These are phyloP conservation scores for Macropis europaea DNA, from an alignment of 2,888 invertebrate species.

Conservation along the genomic window DNA sequence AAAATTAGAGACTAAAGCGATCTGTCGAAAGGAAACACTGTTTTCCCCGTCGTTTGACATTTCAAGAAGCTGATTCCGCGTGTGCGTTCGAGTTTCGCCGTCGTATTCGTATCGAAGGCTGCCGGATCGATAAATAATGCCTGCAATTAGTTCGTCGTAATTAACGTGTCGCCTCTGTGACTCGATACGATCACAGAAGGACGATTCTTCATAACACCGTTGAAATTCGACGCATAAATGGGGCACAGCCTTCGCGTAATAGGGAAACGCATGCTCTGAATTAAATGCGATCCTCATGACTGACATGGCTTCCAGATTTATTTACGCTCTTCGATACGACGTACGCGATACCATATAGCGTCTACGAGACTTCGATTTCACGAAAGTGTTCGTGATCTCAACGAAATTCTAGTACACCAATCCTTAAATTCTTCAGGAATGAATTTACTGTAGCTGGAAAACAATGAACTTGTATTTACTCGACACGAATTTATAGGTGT, in stretches of 20 bases:
- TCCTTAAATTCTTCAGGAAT: too few species aligned
- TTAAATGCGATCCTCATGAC: constrained; percentile 24
- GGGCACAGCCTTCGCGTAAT: constrained; percentile 25
- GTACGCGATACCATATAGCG: background rate
- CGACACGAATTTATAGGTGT: too few species aligned
- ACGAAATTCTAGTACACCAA: too few species aligned
- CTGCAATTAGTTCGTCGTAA: constrained; percentile 36
- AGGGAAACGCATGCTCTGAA: constrained; percentile 20
- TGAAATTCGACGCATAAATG: constrained; percentile 24
- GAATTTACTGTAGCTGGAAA: too few species aligned
- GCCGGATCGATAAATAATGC: constrained; percentile 27
- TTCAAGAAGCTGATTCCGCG: constrained; percentile 13
- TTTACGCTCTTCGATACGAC: constrained; percentile 28
- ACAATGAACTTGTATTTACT: too few species aligned
- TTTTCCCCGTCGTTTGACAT: constrained; percentile 26
- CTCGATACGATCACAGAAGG: constrained; percentile 27
- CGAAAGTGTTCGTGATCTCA: too few species aligned
- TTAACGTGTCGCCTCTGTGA: constrained; percentile 27
- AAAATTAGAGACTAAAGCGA: background rate
- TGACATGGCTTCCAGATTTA: constrained; percentile 29
- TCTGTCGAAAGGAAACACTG: background rate
- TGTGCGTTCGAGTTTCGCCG: background rate
- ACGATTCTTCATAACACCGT: constrained; percentile 24
- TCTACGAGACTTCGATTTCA: too few species aligned
- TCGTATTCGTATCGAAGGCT: background rate